A percentile compares a stretch with the other conserved stretches of the same genome.
Conservation (phyloP, 2,113 vertebrate genomes). For the Pomatorhinus ruficollis region DNA sequence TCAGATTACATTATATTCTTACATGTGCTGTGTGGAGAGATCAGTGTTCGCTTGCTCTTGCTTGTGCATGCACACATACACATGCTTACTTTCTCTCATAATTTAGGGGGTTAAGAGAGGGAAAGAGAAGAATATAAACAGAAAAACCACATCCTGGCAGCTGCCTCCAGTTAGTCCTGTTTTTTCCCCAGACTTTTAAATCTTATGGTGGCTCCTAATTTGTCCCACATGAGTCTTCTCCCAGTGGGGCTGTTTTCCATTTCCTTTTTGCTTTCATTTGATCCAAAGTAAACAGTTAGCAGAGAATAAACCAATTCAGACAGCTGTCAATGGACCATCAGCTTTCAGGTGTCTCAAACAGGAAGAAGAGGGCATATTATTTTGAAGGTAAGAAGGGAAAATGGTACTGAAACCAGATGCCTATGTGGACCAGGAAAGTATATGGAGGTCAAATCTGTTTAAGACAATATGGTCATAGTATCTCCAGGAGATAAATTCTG, state of each 20-base stretch:
- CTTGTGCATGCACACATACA: neutral
- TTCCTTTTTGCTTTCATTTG: constrained; percentile 59
- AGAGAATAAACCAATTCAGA: constrained; percentile 71
- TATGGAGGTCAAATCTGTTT: neutral
- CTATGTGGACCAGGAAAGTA: neutral
- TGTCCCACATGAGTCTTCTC: constrained; percentile 79
- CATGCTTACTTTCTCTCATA: constrained; percentile 36
- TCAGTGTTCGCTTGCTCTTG: neutral
- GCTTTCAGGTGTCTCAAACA: constrained; percentile 49
- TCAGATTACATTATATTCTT: neutral
- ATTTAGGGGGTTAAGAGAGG: constrained; percentile 42
- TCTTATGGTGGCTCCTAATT: constrained; percentile 78
- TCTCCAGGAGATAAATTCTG: neutral
- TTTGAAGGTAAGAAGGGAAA: neutral
- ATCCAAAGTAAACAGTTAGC: constrained; percentile 69
- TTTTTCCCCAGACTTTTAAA: constrained; percentile 41
- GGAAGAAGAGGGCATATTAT: constrained; percentile 35
- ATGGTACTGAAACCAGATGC: neutral
- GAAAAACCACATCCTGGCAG: constrained; percentile 76
- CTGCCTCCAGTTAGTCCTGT: constrained; percentile 69
- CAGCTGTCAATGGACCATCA: constrained; percentile 63
- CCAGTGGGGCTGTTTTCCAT: constrained; percentile 45
- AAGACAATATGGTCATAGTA: neutral
- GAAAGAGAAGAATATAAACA: constrained; percentile 69
- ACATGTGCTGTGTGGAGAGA: neutral